Percentiles rank a stretch among this genome's conserved stretches.
These are phyloP conservation scores for Paramisgurnus dabryanus DNA, from an alignment of 2,113 vertebrate species.

Conservation along the genomic window DNA sequence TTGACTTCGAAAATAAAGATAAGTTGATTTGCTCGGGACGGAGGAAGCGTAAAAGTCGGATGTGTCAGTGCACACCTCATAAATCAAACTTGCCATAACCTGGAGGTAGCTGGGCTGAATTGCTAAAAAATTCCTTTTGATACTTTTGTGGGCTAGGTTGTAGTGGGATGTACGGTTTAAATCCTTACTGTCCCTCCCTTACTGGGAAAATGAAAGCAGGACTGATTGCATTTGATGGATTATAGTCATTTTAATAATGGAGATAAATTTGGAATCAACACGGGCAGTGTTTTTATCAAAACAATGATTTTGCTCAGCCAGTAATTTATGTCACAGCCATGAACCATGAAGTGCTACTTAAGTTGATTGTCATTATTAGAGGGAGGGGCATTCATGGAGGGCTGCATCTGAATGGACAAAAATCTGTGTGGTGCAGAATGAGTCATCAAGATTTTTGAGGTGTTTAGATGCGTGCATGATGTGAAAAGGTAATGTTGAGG, in stretches of 20 bases:
- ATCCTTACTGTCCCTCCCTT: conserved; percentile 8
- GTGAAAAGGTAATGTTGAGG: no score
- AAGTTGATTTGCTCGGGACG: conserved; percentile 15
- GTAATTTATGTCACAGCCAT: no score
- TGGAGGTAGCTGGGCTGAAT: neutral
- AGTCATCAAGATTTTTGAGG: no score
- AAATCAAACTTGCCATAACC: neutral
- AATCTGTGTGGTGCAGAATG: no score
- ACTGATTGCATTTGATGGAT: conserved; percentile 26
- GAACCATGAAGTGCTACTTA: no score
- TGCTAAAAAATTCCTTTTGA: conserved; percentile 17
- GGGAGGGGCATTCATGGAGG: no score
- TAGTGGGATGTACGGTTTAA: conserved; percentile 6
- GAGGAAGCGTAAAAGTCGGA: neutral
- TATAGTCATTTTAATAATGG: conserved; percentile 37
- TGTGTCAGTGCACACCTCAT: conserved; percentile 11
- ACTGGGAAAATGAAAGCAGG: neutral
- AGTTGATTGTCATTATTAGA: no score
- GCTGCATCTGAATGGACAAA: no score
- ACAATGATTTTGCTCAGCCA: neutral
- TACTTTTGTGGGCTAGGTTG: neutral
- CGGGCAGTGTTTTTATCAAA: neutral
- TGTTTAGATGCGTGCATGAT: no score
- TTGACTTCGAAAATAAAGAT: neutral
- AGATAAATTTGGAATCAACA: conserved; percentile 37